phyloP scores from a whole-genome alignment of 1,140 invertebrate genomes.

The Ostrea denselamellosa region DNA sequence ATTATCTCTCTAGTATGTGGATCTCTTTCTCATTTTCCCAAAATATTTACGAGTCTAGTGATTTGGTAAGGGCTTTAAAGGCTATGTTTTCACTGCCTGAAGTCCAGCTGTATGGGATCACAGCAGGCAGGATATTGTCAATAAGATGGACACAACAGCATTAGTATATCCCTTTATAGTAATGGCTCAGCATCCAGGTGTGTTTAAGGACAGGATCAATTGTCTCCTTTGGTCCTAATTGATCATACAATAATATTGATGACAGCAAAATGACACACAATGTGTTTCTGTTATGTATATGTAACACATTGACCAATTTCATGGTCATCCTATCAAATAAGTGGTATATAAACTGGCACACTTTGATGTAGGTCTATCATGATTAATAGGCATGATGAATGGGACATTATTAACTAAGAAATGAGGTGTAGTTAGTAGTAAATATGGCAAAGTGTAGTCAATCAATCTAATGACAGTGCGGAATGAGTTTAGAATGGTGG shows the following conservation, averaged over 20 bases:
- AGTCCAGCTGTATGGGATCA: not conserved
- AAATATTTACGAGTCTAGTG: constrained; percentile 17
- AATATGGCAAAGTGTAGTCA: not conserved
- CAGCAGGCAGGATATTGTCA: not conserved
- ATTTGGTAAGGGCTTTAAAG: too few species aligned
- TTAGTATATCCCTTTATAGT: constrained; percentile 1
- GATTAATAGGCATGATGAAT: constrained; percentile 10
- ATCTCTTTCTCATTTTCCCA: not conserved
- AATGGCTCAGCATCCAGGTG: constrained; percentile 38
- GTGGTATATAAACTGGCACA: constrained; percentile 15
- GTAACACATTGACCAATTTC: constrained; percentile 25
- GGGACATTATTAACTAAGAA: constrained; percentile 9
- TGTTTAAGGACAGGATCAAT: constrained; percentile 35
- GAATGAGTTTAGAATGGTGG: not conserved
- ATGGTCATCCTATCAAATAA: not conserved
- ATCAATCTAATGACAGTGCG: not conserved
- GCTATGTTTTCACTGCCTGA: not conserved
- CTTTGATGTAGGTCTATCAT: not conserved
- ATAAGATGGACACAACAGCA: not conserved
- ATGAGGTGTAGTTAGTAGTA: not conserved
- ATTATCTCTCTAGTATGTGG: not conserved
- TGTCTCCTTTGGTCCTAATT: not conserved
- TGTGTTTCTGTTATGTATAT: constrained; percentile 4
- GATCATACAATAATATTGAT: constrained; percentile 7
- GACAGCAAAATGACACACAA: constrained; percentile 9